A percentile compares a stretch with the other conserved stretches of the same genome.
Evolutionary conservation across 2,797 vertebrate genomes (phyloP).

Genomic region (Eospalax fontanierii): DNA sequence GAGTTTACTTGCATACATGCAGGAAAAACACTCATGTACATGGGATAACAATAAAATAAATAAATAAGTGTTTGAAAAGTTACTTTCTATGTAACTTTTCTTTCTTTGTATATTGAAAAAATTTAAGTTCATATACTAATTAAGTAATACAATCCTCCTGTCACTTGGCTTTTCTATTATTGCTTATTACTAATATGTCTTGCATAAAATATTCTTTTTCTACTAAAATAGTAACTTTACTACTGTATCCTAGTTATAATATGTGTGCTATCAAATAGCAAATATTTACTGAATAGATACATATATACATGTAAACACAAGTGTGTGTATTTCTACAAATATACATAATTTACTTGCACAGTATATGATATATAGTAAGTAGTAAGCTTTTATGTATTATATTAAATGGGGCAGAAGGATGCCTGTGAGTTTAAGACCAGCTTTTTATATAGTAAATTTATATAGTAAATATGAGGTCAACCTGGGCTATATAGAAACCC

Average conservation of each 20-base stretch:
- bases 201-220: not conserved
- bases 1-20: no score
- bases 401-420: slow-evolving; percentile 25
- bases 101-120: not conserved
- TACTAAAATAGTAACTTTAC: not conserved
- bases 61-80: not conserved
- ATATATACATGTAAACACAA: not conserved
- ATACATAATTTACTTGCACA: not conserved
- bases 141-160: not conserved
- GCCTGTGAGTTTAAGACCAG: not conserved
- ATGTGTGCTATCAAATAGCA: not conserved
- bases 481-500: not conserved
- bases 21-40: no score
- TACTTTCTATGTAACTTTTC: not conserved
- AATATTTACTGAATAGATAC: not conserved
- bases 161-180: not conserved
- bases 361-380: not conserved
- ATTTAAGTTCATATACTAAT: not conserved
- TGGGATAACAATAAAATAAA: no score
- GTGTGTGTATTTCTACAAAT: not conserved
- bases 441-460: no score
- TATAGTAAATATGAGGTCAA: not conserved
- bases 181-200: not conserved
- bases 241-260: not conserved
- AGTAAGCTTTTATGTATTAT: slow-evolving; percentile 9